Percentiles rank a stretch among this genome's conserved stretches.
These are phyloP conservation scores for Chelmon rostratus DNA, from an alignment of 2,797 vertebrate species.

Conservation along the genomic window DNA sequence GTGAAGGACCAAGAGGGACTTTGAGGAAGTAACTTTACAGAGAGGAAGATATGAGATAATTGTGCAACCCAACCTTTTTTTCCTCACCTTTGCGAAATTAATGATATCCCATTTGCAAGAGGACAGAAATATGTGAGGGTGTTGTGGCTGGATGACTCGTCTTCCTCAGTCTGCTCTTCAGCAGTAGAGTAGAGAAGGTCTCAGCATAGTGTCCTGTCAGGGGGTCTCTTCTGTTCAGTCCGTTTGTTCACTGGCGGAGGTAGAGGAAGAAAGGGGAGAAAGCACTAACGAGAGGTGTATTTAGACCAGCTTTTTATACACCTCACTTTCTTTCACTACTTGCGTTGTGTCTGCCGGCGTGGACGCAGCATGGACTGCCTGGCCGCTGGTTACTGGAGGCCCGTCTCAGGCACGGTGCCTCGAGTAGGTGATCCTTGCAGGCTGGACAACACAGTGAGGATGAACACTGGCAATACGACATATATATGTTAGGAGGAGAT, in stretches of 20 bases:
- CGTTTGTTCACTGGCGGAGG: conserved; percentile 31
- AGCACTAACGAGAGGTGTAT: conserved; percentile 53
- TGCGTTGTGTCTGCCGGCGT: background rate
- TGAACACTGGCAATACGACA: conserved; percentile 19
- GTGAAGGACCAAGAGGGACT: background rate
- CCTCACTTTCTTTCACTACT: background rate
- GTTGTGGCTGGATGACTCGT: conserved; percentile 30
- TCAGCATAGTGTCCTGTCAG: background rate
- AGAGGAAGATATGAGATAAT: conserved; percentile 38
- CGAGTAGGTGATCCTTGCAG: conserved; percentile 73
- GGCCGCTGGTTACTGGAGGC: conserved; percentile 50
- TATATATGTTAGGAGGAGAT: background rate
- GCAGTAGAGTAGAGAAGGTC: background rate
- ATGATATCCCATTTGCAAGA: conserved; percentile 35
- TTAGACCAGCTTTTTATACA: conserved; percentile 42
- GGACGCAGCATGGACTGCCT: conserved; percentile 72
- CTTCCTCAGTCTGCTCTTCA: conserved; percentile 1
- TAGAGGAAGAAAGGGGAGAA: conserved; percentile 58
- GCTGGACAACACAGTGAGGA: conserved; percentile 24
- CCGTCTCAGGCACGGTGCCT: conserved; percentile 47
- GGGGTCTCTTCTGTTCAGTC: conserved; percentile 5
- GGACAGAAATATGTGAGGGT: conserved; percentile 20
- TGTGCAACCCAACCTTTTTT: conserved; percentile 3
- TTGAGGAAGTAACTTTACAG: conserved; percentile 55
- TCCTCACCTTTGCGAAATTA: conserved; percentile 65